Conservation (phyloP, 64 coral and sea anemone genomes). For the Pocillopora verrucosa region DNA sequence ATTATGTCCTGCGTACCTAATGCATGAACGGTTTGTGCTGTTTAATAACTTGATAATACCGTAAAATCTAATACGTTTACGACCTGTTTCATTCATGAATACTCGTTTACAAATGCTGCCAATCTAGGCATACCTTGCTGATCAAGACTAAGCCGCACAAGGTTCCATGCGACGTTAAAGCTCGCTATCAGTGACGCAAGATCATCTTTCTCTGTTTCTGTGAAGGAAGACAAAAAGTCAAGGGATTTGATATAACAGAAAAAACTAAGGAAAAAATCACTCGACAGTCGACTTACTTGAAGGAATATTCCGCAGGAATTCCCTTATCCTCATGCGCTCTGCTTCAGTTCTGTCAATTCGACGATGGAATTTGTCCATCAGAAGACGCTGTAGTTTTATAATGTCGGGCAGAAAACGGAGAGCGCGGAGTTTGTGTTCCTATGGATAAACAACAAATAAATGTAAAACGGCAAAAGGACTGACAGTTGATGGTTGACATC, state of each 20-base stretch:
- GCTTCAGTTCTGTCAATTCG: constrained; percentile 78
- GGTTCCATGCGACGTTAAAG: constrained; percentile 60
- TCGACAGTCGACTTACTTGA: background rate
- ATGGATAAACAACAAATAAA: background rate
- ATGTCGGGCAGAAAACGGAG: constrained; percentile 78
- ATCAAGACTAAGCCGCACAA: constrained; percentile 53
- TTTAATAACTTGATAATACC: too few relatives aligned
- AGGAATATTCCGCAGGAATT: constrained; percentile 59
- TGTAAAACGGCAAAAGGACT: background rate
- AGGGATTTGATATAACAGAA: background rate
- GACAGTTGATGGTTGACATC: background rate
- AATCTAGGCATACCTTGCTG: constrained; percentile 43
- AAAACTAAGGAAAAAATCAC: background rate
- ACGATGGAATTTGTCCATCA: constrained; percentile 72
- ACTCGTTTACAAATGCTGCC: too few relatives aligned
- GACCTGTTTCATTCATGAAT: too few relatives aligned
- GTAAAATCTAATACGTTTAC: too few relatives aligned
- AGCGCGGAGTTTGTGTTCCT: constrained; percentile 87
- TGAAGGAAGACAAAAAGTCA: background rate
- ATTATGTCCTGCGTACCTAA: too few relatives aligned
- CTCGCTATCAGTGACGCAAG: constrained; percentile 48
- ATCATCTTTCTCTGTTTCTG: constrained; percentile 53
- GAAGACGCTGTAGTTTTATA: constrained; percentile 69
- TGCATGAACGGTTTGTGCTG: too few relatives aligned
- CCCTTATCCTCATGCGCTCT: constrained; percentile 50